These are phyloP conservation scores for Echeneis naucrates DNA, from an alignment of 2,797 vertebrate genomes.

Conservation along the genomic window DNA sequence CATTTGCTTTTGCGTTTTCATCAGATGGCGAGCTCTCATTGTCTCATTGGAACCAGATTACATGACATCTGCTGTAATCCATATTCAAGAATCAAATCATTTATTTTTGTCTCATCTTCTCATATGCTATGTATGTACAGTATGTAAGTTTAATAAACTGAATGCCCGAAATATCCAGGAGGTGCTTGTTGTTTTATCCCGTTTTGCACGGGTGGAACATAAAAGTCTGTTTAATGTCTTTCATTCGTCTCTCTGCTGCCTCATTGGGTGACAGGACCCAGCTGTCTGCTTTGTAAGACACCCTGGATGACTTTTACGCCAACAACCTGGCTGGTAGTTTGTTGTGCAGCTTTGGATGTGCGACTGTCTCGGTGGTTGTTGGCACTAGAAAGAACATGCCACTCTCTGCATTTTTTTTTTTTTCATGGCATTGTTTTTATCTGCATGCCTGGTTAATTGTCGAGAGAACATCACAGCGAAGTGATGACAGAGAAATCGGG, in stretches of 20 bases:
- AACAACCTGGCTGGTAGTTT: conserved; percentile 20
- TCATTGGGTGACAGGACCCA: conserved; percentile 1
- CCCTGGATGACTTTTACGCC: conserved; percentile 24
- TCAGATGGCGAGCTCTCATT: conserved; percentile 6
- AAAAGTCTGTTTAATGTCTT: conserved; percentile 5
- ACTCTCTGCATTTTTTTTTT: conserved; percentile 74
- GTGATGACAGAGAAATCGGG: neutral
- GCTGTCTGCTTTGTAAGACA: conserved; percentile 11
- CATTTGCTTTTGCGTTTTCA: conserved; percentile 10
- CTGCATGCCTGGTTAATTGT: conserved; percentile 33
- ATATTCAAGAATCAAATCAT: conserved; percentile 18
- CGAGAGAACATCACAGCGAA: conserved; percentile 38
- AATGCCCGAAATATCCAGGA: conserved; percentile 5
- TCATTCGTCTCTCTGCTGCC: conserved; percentile 7
- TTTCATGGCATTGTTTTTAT: conserved; percentile 47
- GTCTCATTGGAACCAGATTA: conserved; percentile 50
- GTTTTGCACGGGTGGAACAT: neutral
- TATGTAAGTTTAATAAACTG: neutral
- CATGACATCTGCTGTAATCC: conserved; percentile 35
- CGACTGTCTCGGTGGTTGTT: conserved; percentile 8
- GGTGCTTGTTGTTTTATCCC: neutral
- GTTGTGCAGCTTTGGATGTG: conserved; percentile 22
- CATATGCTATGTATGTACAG: neutral
- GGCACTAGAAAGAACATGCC: conserved; percentile 48
- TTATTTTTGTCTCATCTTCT: conserved; percentile 9